Conservation (phyloP, 2,888 invertebrate species). For the Zhuqinia jingwanae region DNA sequence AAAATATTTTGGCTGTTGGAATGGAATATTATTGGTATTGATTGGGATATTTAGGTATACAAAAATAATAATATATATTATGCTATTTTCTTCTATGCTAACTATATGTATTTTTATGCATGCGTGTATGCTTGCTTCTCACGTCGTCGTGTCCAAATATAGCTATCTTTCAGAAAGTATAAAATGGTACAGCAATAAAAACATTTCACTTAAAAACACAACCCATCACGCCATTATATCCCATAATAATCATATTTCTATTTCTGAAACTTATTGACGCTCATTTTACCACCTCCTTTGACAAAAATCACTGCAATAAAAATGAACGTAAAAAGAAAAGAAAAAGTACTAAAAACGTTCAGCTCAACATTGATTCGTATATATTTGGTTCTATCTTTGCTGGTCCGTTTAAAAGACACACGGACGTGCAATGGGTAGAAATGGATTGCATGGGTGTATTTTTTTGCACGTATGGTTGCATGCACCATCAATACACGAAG, state of each 20-base stretch:
- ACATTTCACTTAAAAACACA: too few species aligned
- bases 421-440: background rate
- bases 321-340: background rate
- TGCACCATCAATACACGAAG: background rate
- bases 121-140: too few species aligned
- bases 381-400: background rate
- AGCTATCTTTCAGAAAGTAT: constrained; percentile 16
- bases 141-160: constrained; percentile 28
- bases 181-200: background rate
- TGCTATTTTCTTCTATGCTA: too few species aligned
- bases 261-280: constrained; percentile 7
- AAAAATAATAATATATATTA: too few species aligned
- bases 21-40: too few species aligned
- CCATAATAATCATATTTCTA: constrained; percentile 14
- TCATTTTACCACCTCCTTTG: constrained; percentile 27
- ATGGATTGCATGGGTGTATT: background rate
- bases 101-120: too few species aligned
- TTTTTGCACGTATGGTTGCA: background rate
- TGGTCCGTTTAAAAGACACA: background rate
- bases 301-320: constrained; percentile 8
- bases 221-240: background rate
- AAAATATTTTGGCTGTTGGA: too few species aligned
- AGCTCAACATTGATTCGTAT: background rate
- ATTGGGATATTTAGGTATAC: too few species aligned
- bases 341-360: background rate